A percentile compares a stretch with the other conserved stretches of the same genome.
phyloP scores from a whole-genome alignment of 53 echinoderm and acorn worm genomes.

The Crossaster papposus region DNA sequence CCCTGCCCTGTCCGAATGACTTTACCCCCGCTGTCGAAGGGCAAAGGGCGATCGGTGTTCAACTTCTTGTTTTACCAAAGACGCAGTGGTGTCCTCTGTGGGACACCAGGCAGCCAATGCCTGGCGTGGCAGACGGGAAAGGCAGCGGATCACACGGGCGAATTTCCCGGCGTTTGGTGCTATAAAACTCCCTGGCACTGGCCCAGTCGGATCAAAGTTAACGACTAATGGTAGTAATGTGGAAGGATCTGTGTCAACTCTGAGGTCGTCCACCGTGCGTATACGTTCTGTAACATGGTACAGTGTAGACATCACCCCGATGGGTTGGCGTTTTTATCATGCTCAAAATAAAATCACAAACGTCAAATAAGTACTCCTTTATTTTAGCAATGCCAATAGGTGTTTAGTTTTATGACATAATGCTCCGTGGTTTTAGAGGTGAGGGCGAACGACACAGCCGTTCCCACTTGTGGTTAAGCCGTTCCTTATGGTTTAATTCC shows the following conservation, averaged over 20 bases:
- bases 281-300: neutral
- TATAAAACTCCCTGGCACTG: neutral
- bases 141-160: neutral
- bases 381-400: neutral
- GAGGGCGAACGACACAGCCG: neutral
- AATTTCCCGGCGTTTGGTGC: neutral
- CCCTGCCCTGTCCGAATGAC: constrained; percentile 42
- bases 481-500: neutral
- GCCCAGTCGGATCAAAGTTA: neutral
- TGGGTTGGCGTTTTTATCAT: neutral
- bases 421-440: neutral
- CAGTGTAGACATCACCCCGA: neutral
- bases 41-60: constrained; percentile 38
- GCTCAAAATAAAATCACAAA: neutral
- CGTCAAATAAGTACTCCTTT: neutral
- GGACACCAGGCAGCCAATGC: neutral
- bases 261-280: constrained; percentile 14
- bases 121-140: neutral
- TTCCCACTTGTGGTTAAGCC: neutral
- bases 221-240: neutral
- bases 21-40: constrained; percentile 39
- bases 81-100: neutral
- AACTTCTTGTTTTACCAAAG: constrained; percentile 5
- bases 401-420: neutral
- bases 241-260: constrained; percentile 45